Evolutionary conservation across 2,888 invertebrate genomes (phyloP), one percentile per base, ranked within the genome.

Genomic region (Netelia melanura): DNA sequence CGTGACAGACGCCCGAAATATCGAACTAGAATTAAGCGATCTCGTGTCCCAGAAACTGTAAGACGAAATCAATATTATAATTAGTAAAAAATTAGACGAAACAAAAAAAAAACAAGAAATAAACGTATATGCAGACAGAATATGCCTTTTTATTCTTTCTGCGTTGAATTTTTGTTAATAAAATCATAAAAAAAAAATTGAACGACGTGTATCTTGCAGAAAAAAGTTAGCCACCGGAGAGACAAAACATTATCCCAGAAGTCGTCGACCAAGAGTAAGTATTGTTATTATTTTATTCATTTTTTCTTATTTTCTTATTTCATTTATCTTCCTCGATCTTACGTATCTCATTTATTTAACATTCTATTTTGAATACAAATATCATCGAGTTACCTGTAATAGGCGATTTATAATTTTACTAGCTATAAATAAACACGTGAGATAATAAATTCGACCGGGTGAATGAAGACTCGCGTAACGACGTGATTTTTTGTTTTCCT

Each of bases 71-170:
- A 70, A 48, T 23, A 48, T 48, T 54, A 54, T 38, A 3, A n/a
- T 64, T 62, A 17, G 62, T 11, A 79, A 14, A 17, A 52, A 58
- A 25, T 14, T 30, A 43, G 38, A 65, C 1, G 23, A 52, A 17
- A 9, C 23, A 58, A 6, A 30, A 17, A 5, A 17, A 44, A 25
- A 62, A 23, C 61, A 64, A 68, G 70, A 72, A 85, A 86, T 86
- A 87, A 85, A 86, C 67, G 52, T 81, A 85, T 81, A 82, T 75
- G 83, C 84, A 86, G 84, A 83, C 83, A 79, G 81, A 83, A 83
- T 83, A 78, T 71, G 83, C 81, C 79, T 86, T 81, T 81, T 79
- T 71, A 68, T 86, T 74, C 38, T 52, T 64, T 56, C 8, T 48
- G 10, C 48, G 48, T 3, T 14, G 65, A 43, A 2, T 14, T n/a